Conservation (phyloP, 2,113 vertebrate species). For the Semnornis frantzii region DNA sequence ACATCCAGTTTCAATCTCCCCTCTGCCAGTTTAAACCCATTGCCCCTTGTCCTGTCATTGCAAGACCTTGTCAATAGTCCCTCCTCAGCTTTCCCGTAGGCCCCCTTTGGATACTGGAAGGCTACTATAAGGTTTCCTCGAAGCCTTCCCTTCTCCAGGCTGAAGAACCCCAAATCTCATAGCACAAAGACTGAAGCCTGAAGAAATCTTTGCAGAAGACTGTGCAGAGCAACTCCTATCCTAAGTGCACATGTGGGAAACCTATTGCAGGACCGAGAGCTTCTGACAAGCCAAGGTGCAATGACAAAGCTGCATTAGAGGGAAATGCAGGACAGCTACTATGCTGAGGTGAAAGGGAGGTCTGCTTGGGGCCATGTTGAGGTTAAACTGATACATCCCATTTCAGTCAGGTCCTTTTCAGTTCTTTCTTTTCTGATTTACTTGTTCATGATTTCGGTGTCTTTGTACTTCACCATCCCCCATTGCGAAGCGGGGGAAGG, state of each 20-base stretch:
- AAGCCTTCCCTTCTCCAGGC: too few relatives aligned
- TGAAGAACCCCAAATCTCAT: too few relatives aligned
- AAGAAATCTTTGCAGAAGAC: neutral
- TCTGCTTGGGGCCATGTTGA: neutral
- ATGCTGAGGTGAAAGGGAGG: neutral
- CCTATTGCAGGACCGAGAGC: rapidly evolving
- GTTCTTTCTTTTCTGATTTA: neutral
- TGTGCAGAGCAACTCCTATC: neutral
- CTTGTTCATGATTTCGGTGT: neutral
- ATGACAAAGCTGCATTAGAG: rapidly evolving
- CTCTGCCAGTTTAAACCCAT: too few relatives aligned
- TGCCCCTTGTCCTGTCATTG: too few relatives aligned
- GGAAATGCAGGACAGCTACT: neutral
- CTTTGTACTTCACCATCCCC: neutral
- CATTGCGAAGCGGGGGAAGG: rapidly evolving
- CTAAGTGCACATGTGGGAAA: neutral
- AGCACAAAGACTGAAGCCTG: too few relatives aligned
- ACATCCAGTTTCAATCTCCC: too few relatives aligned
- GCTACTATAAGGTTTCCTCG: too few relatives aligned
- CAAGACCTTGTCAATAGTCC: too few relatives aligned
- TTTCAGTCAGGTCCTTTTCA: neutral
- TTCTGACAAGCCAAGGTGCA: neutral
- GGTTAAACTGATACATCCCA: neutral
- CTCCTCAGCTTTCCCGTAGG: too few relatives aligned
- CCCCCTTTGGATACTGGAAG: too few relatives aligned